Evolutionary conservation across 2,888 invertebrate species (phyloP).

Genomic region (Malacosoma neustria): DNA sequence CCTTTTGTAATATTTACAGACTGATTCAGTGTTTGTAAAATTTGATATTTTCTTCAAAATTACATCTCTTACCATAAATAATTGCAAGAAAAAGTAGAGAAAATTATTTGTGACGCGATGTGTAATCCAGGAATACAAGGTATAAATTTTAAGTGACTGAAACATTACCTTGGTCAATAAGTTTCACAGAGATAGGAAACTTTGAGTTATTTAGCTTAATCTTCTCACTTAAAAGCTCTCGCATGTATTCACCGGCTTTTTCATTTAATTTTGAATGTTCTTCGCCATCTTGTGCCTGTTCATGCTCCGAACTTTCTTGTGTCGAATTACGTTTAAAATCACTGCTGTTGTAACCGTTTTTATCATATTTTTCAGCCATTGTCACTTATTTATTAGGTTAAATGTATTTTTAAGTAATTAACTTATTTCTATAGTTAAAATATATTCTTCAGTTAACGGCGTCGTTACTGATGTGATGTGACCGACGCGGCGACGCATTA

Average conservation of each 20-base stretch:
- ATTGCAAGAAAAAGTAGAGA: too few relatives aligned
- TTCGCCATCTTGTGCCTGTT: conserved; percentile 69
- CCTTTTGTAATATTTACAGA: too few relatives aligned
- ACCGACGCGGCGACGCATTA: neutral
- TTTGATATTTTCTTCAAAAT: too few relatives aligned
- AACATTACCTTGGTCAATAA: conserved; percentile 85
- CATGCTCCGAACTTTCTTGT: conserved; percentile 28
- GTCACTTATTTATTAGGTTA: conserved; percentile 6
- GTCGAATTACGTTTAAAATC: conserved; percentile 63
- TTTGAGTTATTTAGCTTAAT: conserved; percentile 78
- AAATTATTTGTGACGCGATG: too few relatives aligned
- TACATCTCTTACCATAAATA: too few relatives aligned
- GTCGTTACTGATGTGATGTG: conserved; percentile 1
- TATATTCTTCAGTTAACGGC: neutral
- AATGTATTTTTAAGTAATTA: neutral
- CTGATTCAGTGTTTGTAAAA: too few relatives aligned
- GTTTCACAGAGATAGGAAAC: conserved; percentile 80
- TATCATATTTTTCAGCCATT: conserved; percentile 57
- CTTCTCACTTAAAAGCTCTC: conserved; percentile 83
- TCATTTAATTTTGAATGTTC: conserved; percentile 76
- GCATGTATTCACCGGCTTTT: conserved; percentile 86
- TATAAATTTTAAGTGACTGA: too few relatives aligned
- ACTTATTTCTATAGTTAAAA: neutral
- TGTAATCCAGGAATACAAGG: too few relatives aligned
- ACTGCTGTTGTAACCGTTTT: conserved; percentile 61